Conservation (phyloP, 2,797 vertebrate genomes). For the Hippopotamyrus pictus region DNA sequence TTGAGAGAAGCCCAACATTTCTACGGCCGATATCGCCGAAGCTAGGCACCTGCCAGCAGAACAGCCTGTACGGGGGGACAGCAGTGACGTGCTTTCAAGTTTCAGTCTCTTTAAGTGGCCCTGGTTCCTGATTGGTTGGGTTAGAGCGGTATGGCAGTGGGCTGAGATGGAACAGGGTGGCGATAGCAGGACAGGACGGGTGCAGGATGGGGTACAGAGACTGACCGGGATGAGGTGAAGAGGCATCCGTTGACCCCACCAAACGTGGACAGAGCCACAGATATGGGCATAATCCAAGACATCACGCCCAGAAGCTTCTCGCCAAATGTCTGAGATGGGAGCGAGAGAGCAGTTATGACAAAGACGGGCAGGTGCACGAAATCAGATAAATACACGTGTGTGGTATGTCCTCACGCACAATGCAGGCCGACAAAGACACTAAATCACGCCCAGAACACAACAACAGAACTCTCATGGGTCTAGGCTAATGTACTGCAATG, state of each 20-base stretch:
- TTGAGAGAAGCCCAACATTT: background rate
- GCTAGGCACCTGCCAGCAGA: background rate
- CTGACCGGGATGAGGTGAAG: constrained; percentile 72
- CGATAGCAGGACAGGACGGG: background rate
- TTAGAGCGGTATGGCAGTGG: background rate
- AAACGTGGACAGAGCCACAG: constrained; percentile 71
- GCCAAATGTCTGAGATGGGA: constrained; percentile 60
- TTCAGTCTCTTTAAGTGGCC: background rate
- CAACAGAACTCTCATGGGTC: background rate
- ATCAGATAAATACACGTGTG: background rate
- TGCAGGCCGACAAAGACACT: background rate
- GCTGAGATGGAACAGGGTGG: background rate
- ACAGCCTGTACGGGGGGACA: background rate
- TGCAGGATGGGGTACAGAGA: background rate
- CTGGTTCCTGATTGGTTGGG: background rate
- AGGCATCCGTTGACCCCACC: constrained; percentile 73
- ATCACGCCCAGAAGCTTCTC: constrained; percentile 69
- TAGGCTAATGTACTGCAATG: background rate
- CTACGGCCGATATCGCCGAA: background rate
- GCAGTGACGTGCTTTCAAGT: background rate
- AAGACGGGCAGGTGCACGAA: background rate
- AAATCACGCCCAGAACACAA: background rate
- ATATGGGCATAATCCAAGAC: constrained; percentile 75
- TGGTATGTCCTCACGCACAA: background rate
- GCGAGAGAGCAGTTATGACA: background rate